These are phyloP conservation scores for Seira ritae DNA, from an alignment of 2,888 invertebrate species.

Conservation along the genomic window DNA sequence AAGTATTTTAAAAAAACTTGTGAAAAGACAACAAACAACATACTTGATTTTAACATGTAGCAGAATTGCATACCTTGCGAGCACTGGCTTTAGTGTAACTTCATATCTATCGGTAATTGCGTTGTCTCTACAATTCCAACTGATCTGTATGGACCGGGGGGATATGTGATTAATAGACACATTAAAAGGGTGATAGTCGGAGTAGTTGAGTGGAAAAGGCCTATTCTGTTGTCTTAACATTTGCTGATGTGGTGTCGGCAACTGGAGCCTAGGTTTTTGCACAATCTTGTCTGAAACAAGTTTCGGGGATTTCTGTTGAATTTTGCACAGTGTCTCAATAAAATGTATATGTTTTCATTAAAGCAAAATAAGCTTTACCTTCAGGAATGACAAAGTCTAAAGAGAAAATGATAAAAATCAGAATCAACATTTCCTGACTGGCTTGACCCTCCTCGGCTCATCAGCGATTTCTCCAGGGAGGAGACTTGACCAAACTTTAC, in stretches of 20 bases:
- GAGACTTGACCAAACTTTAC: too few relatives aligned
- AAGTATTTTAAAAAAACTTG: too few relatives aligned
- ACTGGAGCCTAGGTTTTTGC: not conserved
- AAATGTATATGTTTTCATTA: not conserved
- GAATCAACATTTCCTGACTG: constrained; percentile 45
- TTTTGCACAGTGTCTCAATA: not conserved
- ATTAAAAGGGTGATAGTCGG: constrained; percentile 81
- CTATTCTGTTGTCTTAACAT: not conserved
- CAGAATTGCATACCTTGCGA: constrained; percentile 85
- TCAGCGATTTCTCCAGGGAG: not conserved
- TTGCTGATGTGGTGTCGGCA: not conserved
- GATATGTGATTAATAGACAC: constrained; percentile 92
- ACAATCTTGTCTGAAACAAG: not conserved
- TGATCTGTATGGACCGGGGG: constrained; percentile 89
- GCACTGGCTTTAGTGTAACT: constrained; percentile 92
- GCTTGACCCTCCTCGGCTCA: not conserved
- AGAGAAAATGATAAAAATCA: constrained; percentile 40
- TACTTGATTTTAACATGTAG: constrained; percentile 39
- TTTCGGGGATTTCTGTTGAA: not conserved
- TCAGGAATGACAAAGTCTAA: constrained; percentile 53
- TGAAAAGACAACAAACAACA: not conserved
- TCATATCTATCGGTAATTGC: constrained; percentile 89
- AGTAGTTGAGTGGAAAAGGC: constrained; percentile 8
- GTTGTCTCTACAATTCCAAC: constrained; percentile 89
- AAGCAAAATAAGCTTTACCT: constrained; percentile 24